phyloP scores from a whole-genome alignment of 2,797 vertebrate species.

The Protonibea diacanthus region DNA sequence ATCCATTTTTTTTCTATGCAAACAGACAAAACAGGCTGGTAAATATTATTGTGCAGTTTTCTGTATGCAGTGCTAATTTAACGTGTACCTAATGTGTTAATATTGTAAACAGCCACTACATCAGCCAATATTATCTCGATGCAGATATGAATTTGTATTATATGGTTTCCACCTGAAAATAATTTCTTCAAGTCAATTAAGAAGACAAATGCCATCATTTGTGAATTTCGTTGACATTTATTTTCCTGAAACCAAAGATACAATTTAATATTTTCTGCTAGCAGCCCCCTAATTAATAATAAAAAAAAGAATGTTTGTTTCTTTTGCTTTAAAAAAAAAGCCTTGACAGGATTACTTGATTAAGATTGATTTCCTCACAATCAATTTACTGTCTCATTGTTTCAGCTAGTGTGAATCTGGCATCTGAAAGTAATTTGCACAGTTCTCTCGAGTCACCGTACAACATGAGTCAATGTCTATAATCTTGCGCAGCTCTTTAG shows the following conservation, averaged over 20 bases:
- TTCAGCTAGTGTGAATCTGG: background rate
- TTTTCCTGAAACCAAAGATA: background rate
- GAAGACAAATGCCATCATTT: background rate
- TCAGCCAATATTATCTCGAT: background rate
- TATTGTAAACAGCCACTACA: background rate
- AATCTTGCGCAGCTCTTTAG: slow-evolving; percentile 5
- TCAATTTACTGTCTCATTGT: background rate
- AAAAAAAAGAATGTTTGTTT: background rate
- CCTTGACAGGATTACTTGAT: background rate
- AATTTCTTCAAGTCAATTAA: background rate
- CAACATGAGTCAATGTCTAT: background rate
- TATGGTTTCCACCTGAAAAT: background rate
- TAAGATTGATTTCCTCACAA: background rate
- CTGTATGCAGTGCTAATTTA: background rate
- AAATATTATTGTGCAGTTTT: background rate
- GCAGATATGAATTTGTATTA: too few species aligned
- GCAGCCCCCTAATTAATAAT: background rate
- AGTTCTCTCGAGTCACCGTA: background rate
- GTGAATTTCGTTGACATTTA: background rate
- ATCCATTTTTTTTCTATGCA: slow-evolving; percentile 16
- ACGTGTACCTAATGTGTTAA: background rate
- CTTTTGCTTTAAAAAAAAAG: background rate
- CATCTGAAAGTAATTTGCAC: background rate
- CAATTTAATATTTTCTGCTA: background rate
- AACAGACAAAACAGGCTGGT: background rate